Evolutionary conservation across 2,888 invertebrate genomes (phyloP).

Genomic region (Lapara coniferarum): DNA sequence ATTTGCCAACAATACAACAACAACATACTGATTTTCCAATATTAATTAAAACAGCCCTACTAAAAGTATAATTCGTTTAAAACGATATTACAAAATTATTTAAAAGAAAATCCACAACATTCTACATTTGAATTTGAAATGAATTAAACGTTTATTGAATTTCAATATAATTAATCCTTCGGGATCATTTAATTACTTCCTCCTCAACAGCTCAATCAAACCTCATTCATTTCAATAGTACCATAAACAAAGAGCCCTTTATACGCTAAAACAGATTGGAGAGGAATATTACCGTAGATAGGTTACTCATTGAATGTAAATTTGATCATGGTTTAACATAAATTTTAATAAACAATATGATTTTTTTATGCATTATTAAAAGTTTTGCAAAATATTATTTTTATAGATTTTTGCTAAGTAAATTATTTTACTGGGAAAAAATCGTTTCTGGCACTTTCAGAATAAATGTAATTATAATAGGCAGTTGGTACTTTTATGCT

Average conservation of each 20-base stretch:
- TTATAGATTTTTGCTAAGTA: too few relatives aligned
- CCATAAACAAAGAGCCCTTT: constrained; percentile 75
- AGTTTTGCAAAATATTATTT: too few relatives aligned
- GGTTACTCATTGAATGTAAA: background rate
- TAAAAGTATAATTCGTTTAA: background rate
- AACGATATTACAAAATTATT: background rate
- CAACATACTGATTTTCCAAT: too few relatives aligned
- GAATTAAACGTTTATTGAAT: constrained; percentile 20
- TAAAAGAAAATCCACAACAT: background rate
- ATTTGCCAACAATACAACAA: too few relatives aligned
- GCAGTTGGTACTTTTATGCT: too few relatives aligned
- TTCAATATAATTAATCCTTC: constrained; percentile 32
- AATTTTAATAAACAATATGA: too few relatives aligned
- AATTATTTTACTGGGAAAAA: too few relatives aligned
- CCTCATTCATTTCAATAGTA: constrained; percentile 69
- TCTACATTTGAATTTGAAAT: background rate
- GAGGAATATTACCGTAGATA: constrained; percentile 11
- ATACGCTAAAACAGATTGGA: constrained; percentile 45
- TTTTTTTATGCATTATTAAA: too few relatives aligned
- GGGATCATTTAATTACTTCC: constrained; percentile 73
- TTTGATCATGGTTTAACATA: background rate
- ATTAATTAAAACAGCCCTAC: too few relatives aligned
- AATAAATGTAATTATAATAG: too few relatives aligned
- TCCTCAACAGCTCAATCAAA: constrained; percentile 67
- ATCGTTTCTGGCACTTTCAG: too few relatives aligned